Evolutionary conservation across 2,113 vertebrate genomes (phyloP).

Genomic region (Apteryx owenii): DNA sequence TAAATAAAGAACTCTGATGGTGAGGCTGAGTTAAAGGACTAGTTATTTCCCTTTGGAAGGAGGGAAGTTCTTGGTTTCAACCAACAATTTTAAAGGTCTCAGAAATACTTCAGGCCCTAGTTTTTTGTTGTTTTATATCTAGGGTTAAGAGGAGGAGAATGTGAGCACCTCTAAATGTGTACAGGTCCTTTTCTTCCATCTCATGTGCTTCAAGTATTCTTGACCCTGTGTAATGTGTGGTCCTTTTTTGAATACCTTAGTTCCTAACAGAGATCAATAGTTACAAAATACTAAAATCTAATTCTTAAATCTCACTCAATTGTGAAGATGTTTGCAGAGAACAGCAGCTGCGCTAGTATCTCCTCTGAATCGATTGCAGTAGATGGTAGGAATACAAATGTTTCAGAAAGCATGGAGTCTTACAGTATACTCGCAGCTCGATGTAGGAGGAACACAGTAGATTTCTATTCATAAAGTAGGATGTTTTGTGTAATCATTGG

Average conservation of each 20-base stretch:
- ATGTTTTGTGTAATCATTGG: background rate
- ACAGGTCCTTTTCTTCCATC: background rate
- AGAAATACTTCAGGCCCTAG: background rate
- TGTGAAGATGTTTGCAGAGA: background rate
- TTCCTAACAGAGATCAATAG: background rate
- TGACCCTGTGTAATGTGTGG: background rate
- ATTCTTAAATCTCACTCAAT: background rate
- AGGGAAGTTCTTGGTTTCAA: background rate
- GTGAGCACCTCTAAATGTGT: rapidly evolving
- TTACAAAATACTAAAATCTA: background rate
- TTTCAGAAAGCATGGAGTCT: background rate
- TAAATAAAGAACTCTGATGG: background rate
- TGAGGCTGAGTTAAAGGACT: background rate
- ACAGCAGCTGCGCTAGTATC: background rate
- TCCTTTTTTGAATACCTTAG: background rate
- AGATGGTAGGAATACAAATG: background rate
- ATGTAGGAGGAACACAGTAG: rapidly evolving
- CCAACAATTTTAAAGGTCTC: too few relatives aligned
- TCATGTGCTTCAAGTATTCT: background rate
- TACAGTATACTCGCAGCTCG: background rate
- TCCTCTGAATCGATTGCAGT: background rate
- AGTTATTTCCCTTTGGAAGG: background rate
- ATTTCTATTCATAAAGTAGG: background rate
- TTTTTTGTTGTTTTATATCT: background rate
- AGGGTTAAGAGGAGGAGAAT: background rate